A percentile compares a stretch with the other conserved stretches of the same genome.
phyloP scores from a whole-genome alignment of 1,140 invertebrate species.

The Drosophila ambigua region DNA sequence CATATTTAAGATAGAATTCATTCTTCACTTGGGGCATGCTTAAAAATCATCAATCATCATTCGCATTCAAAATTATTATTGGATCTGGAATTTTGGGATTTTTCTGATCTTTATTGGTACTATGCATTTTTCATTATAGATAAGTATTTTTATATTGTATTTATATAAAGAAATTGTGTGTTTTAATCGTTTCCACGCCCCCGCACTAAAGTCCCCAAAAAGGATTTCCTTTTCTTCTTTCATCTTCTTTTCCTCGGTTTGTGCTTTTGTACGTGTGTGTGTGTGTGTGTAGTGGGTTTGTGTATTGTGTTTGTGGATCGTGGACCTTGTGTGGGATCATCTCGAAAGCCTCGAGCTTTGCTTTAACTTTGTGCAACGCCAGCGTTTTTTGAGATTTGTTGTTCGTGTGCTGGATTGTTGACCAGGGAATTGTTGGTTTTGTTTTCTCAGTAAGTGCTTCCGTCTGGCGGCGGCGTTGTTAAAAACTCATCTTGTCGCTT shows the following conservation, averaged over 20 bases:
- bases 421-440: not conserved
- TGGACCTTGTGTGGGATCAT: not conserved
- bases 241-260: slow-evolving; percentile 7
- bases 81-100: slow-evolving; percentile 36
- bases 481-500: slow-evolving; percentile 94
- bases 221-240: no score
- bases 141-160: slow-evolving; percentile 45
- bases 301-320: slow-evolving; percentile 4
- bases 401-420: not conserved
- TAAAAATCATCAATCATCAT: not conserved
- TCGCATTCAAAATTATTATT: slow-evolving; percentile 17
- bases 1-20: slow-evolving; percentile 18
- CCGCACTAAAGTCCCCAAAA: slow-evolving; percentile 26
- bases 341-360: slow-evolving; percentile 8
- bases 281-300: not conserved
- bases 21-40: slow-evolving; percentile 33
- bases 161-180: slow-evolving; percentile 37
- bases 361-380: slow-evolving; percentile 18
- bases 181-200: slow-evolving; percentile 16
- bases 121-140: slow-evolving; percentile 39
- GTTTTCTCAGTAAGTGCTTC: slow-evolving; percentile 53
- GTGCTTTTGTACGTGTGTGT: not conserved
- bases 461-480: slow-evolving; percentile 91
- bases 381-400: slow-evolving; percentile 28
- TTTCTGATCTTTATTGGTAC: slow-evolving; percentile 50